Conservation (phyloP, 2,888 invertebrate species). For the Pseudanteris insignis region DNA sequence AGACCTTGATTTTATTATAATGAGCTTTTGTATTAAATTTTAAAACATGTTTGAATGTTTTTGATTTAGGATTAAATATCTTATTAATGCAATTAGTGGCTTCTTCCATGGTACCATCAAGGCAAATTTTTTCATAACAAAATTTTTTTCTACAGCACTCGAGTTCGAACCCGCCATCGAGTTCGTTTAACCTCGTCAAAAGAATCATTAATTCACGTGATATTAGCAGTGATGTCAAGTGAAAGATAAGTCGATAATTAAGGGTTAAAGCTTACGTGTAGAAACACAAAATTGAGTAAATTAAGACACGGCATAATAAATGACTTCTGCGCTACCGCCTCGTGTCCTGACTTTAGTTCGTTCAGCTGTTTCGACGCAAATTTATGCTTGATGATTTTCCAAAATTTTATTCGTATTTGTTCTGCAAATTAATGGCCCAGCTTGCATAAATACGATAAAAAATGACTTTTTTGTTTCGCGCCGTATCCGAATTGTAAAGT, state of each 20-base stretch:
- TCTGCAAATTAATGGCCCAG: neutral
- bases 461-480: neutral
- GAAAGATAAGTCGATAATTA: conserved; percentile 17
- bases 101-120: too few species aligned
- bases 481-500: too few species aligned
- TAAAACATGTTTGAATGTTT: too few species aligned
- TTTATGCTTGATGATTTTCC: neutral
- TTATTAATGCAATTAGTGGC: too few species aligned
- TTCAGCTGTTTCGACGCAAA: neutral
- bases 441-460: neutral
- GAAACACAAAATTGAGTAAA: conserved; percentile 15
- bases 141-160: too few species aligned
- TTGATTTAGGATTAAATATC: too few species aligned
- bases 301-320: conserved; percentile 22
- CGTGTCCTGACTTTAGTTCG: neutral
- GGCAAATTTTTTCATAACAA: conserved; percentile 11
- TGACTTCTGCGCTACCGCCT: conserved; percentile 1
- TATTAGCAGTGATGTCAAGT: conserved; percentile 22
- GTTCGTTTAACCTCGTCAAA: too few species aligned
- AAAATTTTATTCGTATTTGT: neutral
- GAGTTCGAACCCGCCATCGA: too few species aligned
- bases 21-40: too few species aligned
- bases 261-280: conserved; percentile 21
- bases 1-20: too few species aligned
- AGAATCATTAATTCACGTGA: conserved; percentile 31